Conservation (phyloP, 2,797 vertebrate species). For the Malacoctenus gilli region DNA sequence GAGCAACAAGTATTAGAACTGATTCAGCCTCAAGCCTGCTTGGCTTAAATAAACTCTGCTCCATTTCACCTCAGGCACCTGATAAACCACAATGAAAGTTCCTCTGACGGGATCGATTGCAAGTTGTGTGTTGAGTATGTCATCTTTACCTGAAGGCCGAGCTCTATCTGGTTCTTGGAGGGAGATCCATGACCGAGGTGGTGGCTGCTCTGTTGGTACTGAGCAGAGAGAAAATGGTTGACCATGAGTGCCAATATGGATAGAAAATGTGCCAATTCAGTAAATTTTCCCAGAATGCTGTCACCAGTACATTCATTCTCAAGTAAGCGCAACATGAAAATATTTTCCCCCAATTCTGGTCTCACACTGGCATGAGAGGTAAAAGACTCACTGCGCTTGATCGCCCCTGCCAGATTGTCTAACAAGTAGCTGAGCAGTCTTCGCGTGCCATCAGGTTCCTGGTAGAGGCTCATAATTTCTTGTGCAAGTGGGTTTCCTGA, state of each 20-base stretch:
- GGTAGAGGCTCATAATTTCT: constrained; percentile 98
- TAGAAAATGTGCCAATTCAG: too few relatives aligned
- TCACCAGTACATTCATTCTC: neutral
- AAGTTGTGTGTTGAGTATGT: neutral
- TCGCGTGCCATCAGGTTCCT: constrained; percentile 96
- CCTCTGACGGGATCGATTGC: neutral
- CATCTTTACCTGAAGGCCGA: constrained; percentile 85
- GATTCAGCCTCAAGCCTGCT: neutral
- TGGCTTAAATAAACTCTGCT: neutral
- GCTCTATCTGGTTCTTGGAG: constrained; percentile 93
- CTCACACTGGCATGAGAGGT: neutral
- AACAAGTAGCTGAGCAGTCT: constrained; percentile 98
- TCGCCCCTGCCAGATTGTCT: constrained; percentile 98
- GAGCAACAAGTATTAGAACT: neutral
- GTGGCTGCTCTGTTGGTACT: constrained; percentile 95
- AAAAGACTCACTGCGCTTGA: constrained; percentile 93
- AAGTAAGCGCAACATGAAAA: neutral
- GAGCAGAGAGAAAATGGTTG: constrained; percentile 41
- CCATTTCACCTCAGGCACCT: too few relatives aligned
- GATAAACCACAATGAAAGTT: neutral
- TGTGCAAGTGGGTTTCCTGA: constrained; percentile 98
- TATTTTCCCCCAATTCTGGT: too few relatives aligned
- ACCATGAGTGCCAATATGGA: neutral
- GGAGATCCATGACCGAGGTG: constrained; percentile 95
- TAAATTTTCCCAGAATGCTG: neutral